phyloP scores from a whole-genome alignment of 2,888 invertebrate genomes.

The Orthosia gothica region DNA sequence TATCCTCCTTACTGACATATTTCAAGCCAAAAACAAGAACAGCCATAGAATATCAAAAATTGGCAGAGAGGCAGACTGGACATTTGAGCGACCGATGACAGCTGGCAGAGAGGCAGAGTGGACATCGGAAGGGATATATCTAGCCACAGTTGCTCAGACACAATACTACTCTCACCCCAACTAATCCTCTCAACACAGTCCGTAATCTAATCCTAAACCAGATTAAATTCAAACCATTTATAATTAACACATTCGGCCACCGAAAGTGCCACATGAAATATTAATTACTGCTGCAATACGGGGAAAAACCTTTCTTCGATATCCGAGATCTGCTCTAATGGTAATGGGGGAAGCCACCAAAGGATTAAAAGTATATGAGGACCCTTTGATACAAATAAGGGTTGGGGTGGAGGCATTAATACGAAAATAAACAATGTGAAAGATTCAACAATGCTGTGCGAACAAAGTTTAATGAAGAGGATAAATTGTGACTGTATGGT shows the following conservation, averaged over 20 bases:
- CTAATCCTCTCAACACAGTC: conserved; percentile 3
- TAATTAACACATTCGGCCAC: conserved; percentile 57
- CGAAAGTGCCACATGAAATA: conserved; percentile 68
- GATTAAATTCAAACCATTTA: conserved; percentile 59
- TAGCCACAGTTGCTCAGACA: neutral
- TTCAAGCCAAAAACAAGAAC: too few relatives aligned
- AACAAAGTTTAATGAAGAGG: conserved; percentile 59
- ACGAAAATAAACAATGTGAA: conserved; percentile 70
- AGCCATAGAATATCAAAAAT: too few relatives aligned
- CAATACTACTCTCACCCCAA: neutral
- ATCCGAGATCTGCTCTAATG: conserved; percentile 70
- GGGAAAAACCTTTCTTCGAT: conserved; percentile 68
- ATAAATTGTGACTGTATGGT: conserved; percentile 30
- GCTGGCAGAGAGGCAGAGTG: too few relatives aligned
- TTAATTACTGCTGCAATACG: conserved; percentile 67
- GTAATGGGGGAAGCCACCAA: conserved; percentile 72
- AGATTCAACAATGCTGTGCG: conserved; percentile 60
- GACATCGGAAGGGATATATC: too few relatives aligned
- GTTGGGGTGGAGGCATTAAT: conserved; percentile 54
- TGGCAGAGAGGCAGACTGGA: too few relatives aligned
- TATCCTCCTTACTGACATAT: too few relatives aligned
- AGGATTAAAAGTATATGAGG: conserved; percentile 74
- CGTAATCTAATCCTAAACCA: conserved; percentile 18
- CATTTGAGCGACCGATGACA: too few relatives aligned
- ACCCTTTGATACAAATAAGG: conserved; percentile 67